Evolutionary conservation across 2,113 vertebrate genomes (phyloP).

Genomic region (Andinoacara biseriatus): DNA sequence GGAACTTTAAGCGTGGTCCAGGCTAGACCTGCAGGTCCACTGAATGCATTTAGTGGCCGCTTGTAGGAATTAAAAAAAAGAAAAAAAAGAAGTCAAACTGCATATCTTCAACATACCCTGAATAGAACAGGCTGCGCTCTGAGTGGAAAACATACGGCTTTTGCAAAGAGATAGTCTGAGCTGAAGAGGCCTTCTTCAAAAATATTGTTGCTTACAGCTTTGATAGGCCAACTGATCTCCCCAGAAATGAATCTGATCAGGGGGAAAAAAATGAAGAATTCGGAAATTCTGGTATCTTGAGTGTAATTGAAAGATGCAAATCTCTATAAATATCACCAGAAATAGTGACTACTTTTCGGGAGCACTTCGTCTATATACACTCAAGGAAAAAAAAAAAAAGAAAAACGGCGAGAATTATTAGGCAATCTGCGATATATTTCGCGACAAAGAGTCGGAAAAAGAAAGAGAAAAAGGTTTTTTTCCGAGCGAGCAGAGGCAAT

Average conservation of each 20-base stretch:
- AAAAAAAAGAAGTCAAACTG: constrained; percentile 10
- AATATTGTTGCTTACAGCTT: constrained; percentile 2
- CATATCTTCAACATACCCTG: constrained; percentile 4
- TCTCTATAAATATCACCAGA: constrained; percentile 24
- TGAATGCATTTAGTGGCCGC: constrained; percentile 34
- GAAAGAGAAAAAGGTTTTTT: constrained; percentile 49
- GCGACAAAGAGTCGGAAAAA: constrained; percentile 49
- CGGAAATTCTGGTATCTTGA: constrained; percentile 35
- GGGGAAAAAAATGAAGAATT: constrained; percentile 10
- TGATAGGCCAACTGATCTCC: constrained; percentile 8
- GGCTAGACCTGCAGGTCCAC: constrained; percentile 40
- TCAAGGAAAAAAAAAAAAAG: not conserved
- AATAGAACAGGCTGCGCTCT: constrained; percentile 12
- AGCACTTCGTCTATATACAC: constrained; percentile 9
- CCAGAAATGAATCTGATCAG: constrained; percentile 22
- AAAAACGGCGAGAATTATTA: constrained; percentile 33
- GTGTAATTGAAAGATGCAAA: constrained; percentile 24
- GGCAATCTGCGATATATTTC: constrained; percentile 57
- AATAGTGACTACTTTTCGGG: constrained; percentile 33
- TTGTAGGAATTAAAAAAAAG: constrained; percentile 2
- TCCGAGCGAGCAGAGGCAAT: constrained; percentile 65
- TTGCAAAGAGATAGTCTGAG: constrained; percentile 2
- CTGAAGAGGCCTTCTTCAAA: constrained; percentile 32
- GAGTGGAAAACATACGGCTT: constrained; percentile 22
- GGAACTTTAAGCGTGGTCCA: constrained; percentile 39